These are phyloP conservation scores for Petrolisthes manimaculis DNA, from an alignment of 2,888 invertebrate species.

Conservation along the genomic window DNA sequence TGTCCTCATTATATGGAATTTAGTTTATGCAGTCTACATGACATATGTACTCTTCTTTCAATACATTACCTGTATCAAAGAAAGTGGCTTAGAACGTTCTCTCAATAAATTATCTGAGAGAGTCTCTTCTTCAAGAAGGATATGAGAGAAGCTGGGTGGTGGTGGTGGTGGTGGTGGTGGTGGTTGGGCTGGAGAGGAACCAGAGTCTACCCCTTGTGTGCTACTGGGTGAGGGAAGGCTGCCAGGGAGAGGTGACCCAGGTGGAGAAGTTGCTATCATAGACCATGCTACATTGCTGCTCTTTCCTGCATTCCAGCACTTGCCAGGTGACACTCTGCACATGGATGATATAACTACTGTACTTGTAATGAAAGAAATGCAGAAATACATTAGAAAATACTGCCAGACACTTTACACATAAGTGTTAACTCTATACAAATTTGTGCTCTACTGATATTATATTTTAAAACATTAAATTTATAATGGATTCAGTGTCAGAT, in stretches of 20 bases:
- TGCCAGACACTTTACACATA: too few species aligned
- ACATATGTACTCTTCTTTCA: background rate
- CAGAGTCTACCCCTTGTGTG: background rate
- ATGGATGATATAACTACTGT: too few species aligned
- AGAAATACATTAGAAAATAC: too few species aligned
- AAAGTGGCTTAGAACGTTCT: slow-evolving; percentile 42
- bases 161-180: background rate
- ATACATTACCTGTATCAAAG: slow-evolving; percentile 43
- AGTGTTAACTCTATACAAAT: too few species aligned
- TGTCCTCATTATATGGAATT: background rate
- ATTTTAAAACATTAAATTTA: too few species aligned
- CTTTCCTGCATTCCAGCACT: background rate
- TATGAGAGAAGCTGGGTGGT: slow-evolving; percentile 35
- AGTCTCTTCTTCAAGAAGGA: slow-evolving; percentile 43
- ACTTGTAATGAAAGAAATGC: too few species aligned
- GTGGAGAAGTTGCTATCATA: slow-evolving; percentile 15
- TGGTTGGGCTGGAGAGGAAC: background rate
- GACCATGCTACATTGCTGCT: slow-evolving; percentile 24
- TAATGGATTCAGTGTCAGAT: too few species aligned
- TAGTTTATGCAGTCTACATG: background rate
- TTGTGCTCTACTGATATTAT: too few species aligned
- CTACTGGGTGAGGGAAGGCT: background rate
- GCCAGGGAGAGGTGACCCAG: background rate
- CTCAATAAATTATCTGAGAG: slow-evolving; percentile 34
- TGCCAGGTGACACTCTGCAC: background rate